Conservation (phyloP, 2,113 vertebrate species). For the Vulpes vulpes region DNA sequence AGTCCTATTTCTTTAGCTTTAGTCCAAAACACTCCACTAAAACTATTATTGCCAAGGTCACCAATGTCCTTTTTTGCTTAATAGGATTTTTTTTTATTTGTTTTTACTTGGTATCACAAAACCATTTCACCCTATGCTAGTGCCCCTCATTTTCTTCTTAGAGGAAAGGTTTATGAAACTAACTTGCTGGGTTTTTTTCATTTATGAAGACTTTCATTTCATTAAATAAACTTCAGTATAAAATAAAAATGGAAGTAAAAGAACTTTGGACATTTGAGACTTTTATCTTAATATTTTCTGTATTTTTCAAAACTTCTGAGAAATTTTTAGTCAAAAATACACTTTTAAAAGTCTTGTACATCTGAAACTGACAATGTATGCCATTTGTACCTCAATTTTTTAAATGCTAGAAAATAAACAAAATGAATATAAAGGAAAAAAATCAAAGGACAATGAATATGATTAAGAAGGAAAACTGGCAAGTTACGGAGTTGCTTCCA, state of each 20-base stretch:
- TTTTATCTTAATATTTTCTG: background rate
- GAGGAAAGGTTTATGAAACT: background rate
- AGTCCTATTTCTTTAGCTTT: background rate
- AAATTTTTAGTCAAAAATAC: conserved; percentile 7
- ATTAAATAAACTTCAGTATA: background rate
- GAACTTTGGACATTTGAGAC: background rate
- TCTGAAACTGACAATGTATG: background rate
- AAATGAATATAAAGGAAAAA: conserved; percentile 11
- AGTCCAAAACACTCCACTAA: background rate
- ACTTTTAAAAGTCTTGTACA: background rate
- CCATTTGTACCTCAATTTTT: background rate
- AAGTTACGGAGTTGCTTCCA: background rate
- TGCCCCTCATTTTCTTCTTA: background rate
- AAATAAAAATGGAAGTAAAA: background rate
- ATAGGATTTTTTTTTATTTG: background rate
- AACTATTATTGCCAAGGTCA: conserved; percentile 1
- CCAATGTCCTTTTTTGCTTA: background rate
- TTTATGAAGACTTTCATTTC: background rate
- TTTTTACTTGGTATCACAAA: background rate
- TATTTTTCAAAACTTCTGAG: background rate
- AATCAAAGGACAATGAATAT: background rate
- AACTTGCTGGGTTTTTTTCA: background rate
- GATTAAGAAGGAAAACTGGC: conserved; percentile 4
- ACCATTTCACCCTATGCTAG: background rate
- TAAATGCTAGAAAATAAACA: background rate